Base-by-base conservation (phyloP, 2,797 vertebrate species). In the Darevskia mixta region DNA sequence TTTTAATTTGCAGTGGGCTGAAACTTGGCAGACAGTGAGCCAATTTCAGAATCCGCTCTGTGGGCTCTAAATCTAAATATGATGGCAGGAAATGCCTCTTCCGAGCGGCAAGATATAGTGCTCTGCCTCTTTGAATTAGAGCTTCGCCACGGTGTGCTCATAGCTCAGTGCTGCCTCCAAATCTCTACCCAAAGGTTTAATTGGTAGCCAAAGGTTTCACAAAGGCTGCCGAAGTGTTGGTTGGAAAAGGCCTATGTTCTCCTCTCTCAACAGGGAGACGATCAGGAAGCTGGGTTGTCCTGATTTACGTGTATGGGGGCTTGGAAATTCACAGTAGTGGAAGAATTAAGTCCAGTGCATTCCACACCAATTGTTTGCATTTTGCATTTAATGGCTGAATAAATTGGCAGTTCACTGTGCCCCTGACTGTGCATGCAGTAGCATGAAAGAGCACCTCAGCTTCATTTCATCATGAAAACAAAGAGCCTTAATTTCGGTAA, bases 1-100 rank as follows among this genome's bases (percentile, higher is more conserved):
- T 45, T 38, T 87, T 89, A 41, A 83, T 88, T 89, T 89, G 89
- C 88, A 90, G 88, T n/a, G 75, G 3, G 58, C 69, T 84, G 76
- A 67, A 90, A 71, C 49, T 90, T 92, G 85, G 87, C 90, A 92
- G 78, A 41, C 25, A 58, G 49, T 80, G 78, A 86, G 76, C 29
- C 83, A 64, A 20, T 91, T 90, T 87, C 27, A 58, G 67, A 49
- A 81, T 79, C 80, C 9, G 3, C 72, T 78, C 76, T 82, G 79
- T 35, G 67, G 75, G 38, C 71, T 86, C 75, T 67, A 1, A 66
- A 43, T 89, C 86, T 79, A 73, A 77, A 38, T 25, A 18, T 0
- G 2, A 66, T 1, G n/a, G 79, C 69, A 49, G 86, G 81, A 90
- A 71, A 38, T n/a, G 58, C 0, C 78, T 23, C 76, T 88, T 86